phyloP scores from a whole-genome alignment of 1,140 invertebrate species.

The Venturia canescens region DNA sequence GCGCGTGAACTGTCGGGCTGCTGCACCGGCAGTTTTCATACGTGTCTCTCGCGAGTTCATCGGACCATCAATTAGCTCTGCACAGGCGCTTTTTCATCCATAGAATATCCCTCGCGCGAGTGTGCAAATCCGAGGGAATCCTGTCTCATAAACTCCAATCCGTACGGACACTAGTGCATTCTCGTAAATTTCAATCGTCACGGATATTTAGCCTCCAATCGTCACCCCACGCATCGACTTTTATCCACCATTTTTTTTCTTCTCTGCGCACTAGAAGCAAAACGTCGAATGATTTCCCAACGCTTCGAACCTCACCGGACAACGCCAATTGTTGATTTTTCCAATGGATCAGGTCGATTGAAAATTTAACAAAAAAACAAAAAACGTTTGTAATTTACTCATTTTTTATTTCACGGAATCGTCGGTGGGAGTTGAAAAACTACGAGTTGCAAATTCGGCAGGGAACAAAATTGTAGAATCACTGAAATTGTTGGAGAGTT shows the following conservation, averaged over 20 bases:
- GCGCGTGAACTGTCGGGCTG: neutral
- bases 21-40: neutral
- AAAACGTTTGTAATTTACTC: no score
- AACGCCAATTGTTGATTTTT: no score
- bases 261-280: no score
- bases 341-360: no score
- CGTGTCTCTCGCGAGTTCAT: neutral
- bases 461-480: no score
- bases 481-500: no score
- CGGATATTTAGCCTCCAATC: constrained; percentile 28
- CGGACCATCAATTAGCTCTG: constrained; percentile 2
- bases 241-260: neutral
- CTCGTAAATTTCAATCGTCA: constrained; percentile 29
- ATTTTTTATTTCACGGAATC: no score
- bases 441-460: no score
- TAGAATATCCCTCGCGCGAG: neutral
- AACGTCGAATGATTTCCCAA: no score
- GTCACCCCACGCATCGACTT: neutral
- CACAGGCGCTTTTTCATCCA: neutral
- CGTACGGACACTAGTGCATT: neutral
- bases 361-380: no score
- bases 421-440: no score
- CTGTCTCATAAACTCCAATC: neutral
- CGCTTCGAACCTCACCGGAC: no score
- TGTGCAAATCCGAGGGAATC: neutral